Percentiles rank a stretch among this genome's conserved stretches.
Conservation (phyloP, 92 coral and sea anemone genomes). For the Umimayanthus kanabou region DNA sequence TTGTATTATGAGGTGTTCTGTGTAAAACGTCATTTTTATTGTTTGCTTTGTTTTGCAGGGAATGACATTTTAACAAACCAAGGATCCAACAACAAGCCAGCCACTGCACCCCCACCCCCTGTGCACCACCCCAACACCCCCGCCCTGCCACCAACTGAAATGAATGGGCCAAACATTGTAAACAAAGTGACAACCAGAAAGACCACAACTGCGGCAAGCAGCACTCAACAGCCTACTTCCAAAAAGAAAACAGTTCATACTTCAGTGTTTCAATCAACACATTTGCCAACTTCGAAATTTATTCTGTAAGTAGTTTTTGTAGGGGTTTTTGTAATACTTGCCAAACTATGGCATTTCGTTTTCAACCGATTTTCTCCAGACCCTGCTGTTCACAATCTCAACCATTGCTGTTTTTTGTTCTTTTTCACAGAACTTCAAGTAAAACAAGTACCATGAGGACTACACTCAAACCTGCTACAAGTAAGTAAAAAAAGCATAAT, state of each 20-base stretch:
- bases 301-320: constrained; percentile 6
- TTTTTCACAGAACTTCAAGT: background rate
- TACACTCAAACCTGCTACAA: background rate
- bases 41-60: background rate
- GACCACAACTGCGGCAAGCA: constrained; percentile 18
- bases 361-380: too few relatives aligned
- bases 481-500: background rate
- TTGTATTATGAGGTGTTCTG: background rate
- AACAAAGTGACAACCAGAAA: background rate
- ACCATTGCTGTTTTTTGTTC: background rate
- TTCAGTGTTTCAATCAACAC: background rate
- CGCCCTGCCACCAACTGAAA: background rate
- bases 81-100: background rate
- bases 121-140: background rate
- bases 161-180: constrained; percentile 1
- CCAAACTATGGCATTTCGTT: too few relatives aligned
- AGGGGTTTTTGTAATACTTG: background rate
- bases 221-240: background rate
- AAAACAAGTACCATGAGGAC: background rate
- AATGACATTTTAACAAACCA: constrained; percentile 22
- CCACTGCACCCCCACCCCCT: background rate
- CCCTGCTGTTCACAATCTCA: too few relatives aligned
- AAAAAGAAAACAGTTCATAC: background rate
- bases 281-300: background rate
- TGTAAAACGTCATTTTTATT: background rate